Evolutionary conservation across 2,113 vertebrate genomes (phyloP).

Genomic region (Psittacara wagleri): DNA sequence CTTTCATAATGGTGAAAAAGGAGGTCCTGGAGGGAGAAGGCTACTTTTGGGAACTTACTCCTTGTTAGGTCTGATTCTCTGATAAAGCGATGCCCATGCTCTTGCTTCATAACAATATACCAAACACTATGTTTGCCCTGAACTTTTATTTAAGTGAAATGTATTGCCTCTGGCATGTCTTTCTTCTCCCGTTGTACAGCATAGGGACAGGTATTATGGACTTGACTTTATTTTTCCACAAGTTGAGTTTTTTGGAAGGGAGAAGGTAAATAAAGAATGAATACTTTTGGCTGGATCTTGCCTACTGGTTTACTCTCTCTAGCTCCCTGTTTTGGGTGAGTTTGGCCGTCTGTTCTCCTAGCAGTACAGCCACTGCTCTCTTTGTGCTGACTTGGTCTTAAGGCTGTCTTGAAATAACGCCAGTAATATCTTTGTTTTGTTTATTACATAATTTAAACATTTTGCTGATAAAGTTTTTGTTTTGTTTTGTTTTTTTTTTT

Average conservation of each 20-base stretch:
- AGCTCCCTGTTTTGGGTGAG: neutral
- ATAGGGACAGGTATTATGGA: neutral
- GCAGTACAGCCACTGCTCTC: neutral
- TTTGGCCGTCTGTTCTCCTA: neutral
- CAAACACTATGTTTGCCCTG: neutral
- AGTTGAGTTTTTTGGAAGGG: neutral
- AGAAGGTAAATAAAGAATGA: neutral
- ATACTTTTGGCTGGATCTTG: neutral
- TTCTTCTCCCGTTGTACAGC: neutral
- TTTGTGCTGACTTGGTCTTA: neutral
- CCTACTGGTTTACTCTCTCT: neutral
- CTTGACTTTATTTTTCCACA: neutral
- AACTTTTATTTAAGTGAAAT: neutral
- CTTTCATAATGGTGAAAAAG: neutral
- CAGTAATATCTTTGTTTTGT: slow-evolving; percentile 39
- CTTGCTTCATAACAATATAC: neutral
- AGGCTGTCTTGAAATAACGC: neutral
- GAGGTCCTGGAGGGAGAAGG: neutral
- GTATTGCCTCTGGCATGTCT: neutral
- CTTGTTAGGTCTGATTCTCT: neutral
- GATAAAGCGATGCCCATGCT: neutral
- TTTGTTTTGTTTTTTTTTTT: slow-evolving; percentile 38
- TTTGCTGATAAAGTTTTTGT: slow-evolving; percentile 72
- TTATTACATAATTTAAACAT: slow-evolving; percentile 78
- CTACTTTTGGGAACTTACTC: neutral